These are phyloP conservation scores for Bovichtus diacanthus DNA, from an alignment of 2,797 vertebrate genomes.

Conservation along the genomic window DNA sequence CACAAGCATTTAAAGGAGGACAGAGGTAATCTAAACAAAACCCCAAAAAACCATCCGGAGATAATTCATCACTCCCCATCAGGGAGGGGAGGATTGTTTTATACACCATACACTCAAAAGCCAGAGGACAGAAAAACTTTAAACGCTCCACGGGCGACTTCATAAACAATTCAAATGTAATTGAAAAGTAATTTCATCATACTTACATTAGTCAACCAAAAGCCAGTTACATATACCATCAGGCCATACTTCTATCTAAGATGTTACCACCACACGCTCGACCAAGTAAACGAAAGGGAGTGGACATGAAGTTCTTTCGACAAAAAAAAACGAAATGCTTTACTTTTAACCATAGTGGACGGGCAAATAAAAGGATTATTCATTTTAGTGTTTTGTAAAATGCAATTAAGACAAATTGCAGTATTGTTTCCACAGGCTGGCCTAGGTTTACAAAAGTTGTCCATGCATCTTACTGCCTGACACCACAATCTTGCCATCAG, in stretches of 20 bases:
- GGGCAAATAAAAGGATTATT: not conserved
- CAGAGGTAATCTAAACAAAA: constrained; percentile 72
- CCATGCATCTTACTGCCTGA: not conserved
- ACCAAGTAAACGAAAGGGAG: not conserved
- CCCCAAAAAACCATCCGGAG: constrained; percentile 39
- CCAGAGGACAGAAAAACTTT: constrained; percentile 12
- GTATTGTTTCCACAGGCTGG: constrained; percentile 17
- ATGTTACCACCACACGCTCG: constrained; percentile 13
- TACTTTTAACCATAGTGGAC: not conserved
- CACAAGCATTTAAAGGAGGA: constrained; percentile 69
- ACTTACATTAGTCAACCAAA: constrained; percentile 47
- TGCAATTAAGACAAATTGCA: not conserved
- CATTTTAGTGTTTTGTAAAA: constrained; percentile 21
- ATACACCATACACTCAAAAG: constrained; percentile 33
- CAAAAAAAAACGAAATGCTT: not conserved
- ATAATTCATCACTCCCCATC: constrained; percentile 61
- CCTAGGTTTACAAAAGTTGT: not conserved
- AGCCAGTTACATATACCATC: constrained; percentile 2
- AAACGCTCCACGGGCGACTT: constrained; percentile 6
- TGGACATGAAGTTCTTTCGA: not conserved
- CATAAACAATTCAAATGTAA: constrained; percentile 48
- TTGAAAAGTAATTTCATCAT: constrained; percentile 54
- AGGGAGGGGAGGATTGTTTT: constrained; percentile 37
- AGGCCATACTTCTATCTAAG: not conserved
- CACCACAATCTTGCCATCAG: not conserved